Conservation (phyloP, 2,888 invertebrate species). For the Plebejus melissa region DNA sequence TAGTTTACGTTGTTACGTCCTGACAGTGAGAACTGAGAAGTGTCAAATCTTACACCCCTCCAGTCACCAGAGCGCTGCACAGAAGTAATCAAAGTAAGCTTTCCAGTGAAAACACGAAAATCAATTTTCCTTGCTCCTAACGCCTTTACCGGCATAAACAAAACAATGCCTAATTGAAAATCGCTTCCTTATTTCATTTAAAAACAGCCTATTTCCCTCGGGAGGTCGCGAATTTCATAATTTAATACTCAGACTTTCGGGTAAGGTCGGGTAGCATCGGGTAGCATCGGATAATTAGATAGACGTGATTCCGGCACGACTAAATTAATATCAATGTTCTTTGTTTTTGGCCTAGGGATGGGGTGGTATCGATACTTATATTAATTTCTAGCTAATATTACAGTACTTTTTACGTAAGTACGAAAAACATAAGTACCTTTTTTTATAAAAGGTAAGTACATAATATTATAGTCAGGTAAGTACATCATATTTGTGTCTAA, state of each 20-base stretch:
- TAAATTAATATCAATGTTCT: constrained; percentile 78
- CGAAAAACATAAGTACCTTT: too few relatives aligned
- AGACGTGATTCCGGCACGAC: constrained; percentile 71
- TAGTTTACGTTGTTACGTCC: too few relatives aligned
- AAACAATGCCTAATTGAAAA: constrained; percentile 41
- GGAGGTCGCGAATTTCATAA: constrained; percentile 72
- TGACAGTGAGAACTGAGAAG: too few relatives aligned
- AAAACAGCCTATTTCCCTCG: constrained; percentile 69
- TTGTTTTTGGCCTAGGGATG: constrained; percentile 56
- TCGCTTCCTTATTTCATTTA: constrained; percentile 64
- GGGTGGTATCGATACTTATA: constrained; percentile 29
- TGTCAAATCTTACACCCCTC: too few relatives aligned
- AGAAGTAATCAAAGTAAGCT: too few relatives aligned
- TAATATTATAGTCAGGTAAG: too few relatives aligned
- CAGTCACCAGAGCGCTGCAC: too few relatives aligned
- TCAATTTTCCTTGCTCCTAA: neutral
- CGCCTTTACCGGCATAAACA: constrained; percentile 33
- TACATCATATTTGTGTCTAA: too few relatives aligned
- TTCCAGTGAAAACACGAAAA: neutral
- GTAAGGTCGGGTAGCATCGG: constrained; percentile 45
- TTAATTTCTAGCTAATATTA: neutral
- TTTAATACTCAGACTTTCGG: constrained; percentile 72
- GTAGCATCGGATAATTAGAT: constrained; percentile 73
- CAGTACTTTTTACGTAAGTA: too few relatives aligned
- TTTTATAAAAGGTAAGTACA: too few relatives aligned